These are phyloP conservation scores for Crotalus tigris DNA, from an alignment of 2,113 vertebrate species.

Conservation along the genomic window DNA sequence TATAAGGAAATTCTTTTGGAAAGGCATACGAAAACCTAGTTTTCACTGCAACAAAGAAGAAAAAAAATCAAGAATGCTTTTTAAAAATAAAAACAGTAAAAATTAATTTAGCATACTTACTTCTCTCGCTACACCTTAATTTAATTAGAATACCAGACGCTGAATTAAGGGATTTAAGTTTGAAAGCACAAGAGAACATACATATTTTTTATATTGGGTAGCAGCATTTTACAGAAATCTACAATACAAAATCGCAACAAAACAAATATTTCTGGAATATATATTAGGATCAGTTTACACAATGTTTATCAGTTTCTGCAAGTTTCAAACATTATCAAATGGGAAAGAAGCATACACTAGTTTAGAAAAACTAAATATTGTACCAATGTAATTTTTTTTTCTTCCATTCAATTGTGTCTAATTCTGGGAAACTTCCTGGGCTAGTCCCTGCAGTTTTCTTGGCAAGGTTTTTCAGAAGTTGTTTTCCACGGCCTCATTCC, in stretches of 20 bases:
- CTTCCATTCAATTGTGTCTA: neutral
- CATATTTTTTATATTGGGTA: constrained; percentile 47
- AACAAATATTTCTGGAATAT: neutral
- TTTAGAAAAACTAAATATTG: neutral
- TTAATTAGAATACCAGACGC: neutral
- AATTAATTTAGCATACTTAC: constrained; percentile 6
- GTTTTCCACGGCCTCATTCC: neutral
- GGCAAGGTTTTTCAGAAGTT: neutral
- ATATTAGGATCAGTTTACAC: neutral
- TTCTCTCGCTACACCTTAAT: neutral
- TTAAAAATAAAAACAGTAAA: constrained; percentile 38
- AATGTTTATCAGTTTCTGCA: neutral
- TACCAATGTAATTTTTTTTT: neutral
- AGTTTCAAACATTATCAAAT: neutral
- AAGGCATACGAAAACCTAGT: constrained; percentile 98
- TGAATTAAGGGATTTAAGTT: constrained; percentile 50
- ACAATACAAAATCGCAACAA: neutral
- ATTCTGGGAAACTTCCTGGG: neutral
- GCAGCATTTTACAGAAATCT: neutral
- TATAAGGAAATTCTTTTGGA: constrained; percentile 98
- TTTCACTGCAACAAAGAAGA: constrained; percentile 81
- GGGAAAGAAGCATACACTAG: neutral
- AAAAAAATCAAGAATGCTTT: constrained; percentile 44
- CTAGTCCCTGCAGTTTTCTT: neutral
- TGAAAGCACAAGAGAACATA: constrained; percentile 36